These are phyloP conservation scores for Nibea coibor DNA, from an alignment of 2,113 vertebrate species.

Conservation along the genomic window DNA sequence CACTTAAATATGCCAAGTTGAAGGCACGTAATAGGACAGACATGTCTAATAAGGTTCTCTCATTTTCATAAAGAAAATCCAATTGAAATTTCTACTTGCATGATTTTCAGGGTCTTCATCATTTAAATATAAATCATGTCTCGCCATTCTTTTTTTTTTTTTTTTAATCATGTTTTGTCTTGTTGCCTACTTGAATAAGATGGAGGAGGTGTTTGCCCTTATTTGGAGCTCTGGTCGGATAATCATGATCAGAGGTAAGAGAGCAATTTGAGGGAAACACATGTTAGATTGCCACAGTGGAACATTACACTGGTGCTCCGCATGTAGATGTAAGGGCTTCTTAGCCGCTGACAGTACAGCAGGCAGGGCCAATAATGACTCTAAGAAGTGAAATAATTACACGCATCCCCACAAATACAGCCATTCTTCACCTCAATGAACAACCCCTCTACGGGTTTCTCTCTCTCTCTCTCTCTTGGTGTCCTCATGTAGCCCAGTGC, in stretches of 20 bases:
- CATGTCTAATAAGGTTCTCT: background rate
- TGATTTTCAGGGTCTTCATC: background rate
- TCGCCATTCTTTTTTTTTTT: background rate
- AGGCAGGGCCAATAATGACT: constrained; percentile 62
- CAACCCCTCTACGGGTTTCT: constrained; percentile 17
- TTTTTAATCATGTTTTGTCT: background rate
- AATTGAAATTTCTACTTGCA: background rate
- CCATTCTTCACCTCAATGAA: constrained; percentile 58
- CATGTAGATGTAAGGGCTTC: constrained; percentile 47
- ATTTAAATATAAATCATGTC: constrained; percentile 3
- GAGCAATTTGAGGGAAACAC: constrained; percentile 57
- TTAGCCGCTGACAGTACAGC: constrained; percentile 59
- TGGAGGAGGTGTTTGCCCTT: constrained; percentile 6
- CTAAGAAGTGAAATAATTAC: constrained; percentile 73
- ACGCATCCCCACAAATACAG: constrained; percentile 57
- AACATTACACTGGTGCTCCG: constrained; percentile 54
- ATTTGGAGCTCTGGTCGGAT: constrained; percentile 48
- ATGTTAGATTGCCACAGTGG: constrained; percentile 59
- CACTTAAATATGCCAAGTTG: background rate
- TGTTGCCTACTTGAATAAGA: constrained; percentile 15
- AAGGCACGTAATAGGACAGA: background rate
- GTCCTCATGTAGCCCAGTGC: constrained; percentile 6
- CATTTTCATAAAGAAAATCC: background rate
- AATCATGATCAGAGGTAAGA: constrained; percentile 59
- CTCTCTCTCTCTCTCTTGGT: constrained; percentile 14